Evolutionary conservation across 2,113 vertebrate genomes (phyloP).

Genomic region (Sphaerodactylus townsendi): DNA sequence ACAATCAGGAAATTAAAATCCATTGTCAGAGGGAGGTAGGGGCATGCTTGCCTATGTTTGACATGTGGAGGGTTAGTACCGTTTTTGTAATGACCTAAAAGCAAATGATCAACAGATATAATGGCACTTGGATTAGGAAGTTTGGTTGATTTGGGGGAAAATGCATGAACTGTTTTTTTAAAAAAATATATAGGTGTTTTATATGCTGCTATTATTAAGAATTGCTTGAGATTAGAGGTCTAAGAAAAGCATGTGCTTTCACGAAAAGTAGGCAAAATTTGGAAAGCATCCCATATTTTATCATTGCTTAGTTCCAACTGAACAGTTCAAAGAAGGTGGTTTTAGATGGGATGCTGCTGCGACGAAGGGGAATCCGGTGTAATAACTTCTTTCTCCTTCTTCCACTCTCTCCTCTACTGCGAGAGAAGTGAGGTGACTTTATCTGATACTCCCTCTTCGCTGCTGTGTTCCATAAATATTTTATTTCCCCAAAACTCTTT

Average conservation of each 20-base stretch:
- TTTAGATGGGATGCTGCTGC: too few species aligned
- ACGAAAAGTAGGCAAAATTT: background rate
- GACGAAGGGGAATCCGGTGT: too few species aligned
- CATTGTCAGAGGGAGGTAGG: background rate
- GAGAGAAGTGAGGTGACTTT: too few species aligned
- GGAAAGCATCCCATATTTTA: too few species aligned
- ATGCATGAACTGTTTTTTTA: conserved; percentile 16
- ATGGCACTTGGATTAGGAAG: conserved; percentile 65
- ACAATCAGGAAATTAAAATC: background rate
- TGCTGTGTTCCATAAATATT: too few species aligned
- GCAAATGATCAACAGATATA: conserved; percentile 73
- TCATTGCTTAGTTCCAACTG: too few species aligned
- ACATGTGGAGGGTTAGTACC: background rate
- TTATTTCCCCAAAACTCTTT: too few species aligned
- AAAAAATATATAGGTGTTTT: background rate
- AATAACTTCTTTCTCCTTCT: too few species aligned
- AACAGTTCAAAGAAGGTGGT: too few species aligned
- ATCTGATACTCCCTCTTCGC: too few species aligned
- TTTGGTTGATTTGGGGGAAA: conserved; percentile 59
- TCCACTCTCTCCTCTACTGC: too few species aligned
- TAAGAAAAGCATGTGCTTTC: background rate
- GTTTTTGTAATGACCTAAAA: conserved; percentile 16
- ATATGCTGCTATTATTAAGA: background rate
- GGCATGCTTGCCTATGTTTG: background rate
- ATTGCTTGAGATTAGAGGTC: background rate